Base-by-base conservation (phyloP, 2,888 invertebrate species). In the Eucera pruinosa region DNA sequence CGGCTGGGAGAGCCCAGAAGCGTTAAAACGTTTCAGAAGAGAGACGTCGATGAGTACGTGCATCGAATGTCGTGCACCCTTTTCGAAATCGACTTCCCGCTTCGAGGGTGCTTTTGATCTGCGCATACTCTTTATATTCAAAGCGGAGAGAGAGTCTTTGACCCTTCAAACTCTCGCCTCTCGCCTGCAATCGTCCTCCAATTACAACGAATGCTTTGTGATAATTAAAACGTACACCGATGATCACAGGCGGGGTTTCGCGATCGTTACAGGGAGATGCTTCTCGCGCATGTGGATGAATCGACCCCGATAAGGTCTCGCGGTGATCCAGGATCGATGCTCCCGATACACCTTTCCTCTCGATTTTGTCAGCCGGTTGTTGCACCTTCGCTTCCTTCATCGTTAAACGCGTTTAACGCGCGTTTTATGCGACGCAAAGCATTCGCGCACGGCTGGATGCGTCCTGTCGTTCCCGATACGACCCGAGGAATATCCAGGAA, bases 291-390 rank as follows among this genome's bases (percentile, higher is more conserved):
- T 83, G 83, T 87, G 82, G 82, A 81, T 81, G 84, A 78, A 84
- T 79, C 81, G 39, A 1, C 36, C 78, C 86, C 80, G 83, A 82
- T 50, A 87, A 89, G 89, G 86, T 86, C 88, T 86, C 90, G 81
- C 87, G 84, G 78, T 91, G 90, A 91, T 90, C 90, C 86, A 87
- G 89, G 86, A 92, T 92, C 92, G 91, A 91, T 92, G 91, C 79
- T 82, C 82, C 55, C 84, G 79, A 84, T 84, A 82, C 67, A 60
- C 25, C 41, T 33, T 47, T 78, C 81, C 73, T 66, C 78, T 77
- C 78, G 71, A 86, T 83, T 87, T 74, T 81, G 81, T 78, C 25
- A 20, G 79, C 41, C 41, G 73, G 58, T 47, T 70, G 54, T 61
- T 76, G 74, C 62, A 39, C 61, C 61, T 27, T 47, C 25, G 64